These are phyloP conservation scores for Micromussa lordhowensis DNA, from an alignment of 92 coral and sea anemone species.

Conservation along the genomic window DNA sequence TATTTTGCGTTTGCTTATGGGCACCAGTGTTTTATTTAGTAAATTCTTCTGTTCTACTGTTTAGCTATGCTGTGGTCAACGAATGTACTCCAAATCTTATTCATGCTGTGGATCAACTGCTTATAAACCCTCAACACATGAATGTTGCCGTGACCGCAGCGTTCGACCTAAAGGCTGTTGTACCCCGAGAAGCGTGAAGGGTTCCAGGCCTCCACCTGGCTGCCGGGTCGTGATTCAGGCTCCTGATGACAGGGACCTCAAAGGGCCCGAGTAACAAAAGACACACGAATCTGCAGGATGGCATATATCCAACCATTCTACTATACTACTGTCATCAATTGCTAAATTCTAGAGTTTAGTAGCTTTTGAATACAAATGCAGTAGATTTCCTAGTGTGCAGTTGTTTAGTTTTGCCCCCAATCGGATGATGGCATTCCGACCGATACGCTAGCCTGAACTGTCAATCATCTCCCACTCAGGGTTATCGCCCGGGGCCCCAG, in stretches of 20 bases:
- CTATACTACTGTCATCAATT: too few relatives aligned
- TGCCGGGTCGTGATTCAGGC: background rate
- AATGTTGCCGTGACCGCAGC: background rate
- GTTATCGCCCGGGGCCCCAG: too few relatives aligned
- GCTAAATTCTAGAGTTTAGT: too few relatives aligned
- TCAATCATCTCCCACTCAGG: too few relatives aligned
- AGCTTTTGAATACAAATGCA: too few relatives aligned
- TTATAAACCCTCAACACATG: background rate
- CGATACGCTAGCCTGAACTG: too few relatives aligned
- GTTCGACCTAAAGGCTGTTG: background rate
- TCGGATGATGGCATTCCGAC: too few relatives aligned
- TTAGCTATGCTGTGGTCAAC: background rate
- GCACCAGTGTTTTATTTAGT: background rate
- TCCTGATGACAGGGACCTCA: background rate
- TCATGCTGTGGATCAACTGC: background rate
- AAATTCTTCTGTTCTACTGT: background rate
- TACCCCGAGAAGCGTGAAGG: background rate
- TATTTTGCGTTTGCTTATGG: too few relatives aligned
- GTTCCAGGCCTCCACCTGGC: background rate
- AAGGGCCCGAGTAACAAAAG: background rate
- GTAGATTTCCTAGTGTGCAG: too few relatives aligned
- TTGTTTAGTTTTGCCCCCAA: too few relatives aligned
- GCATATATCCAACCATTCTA: too few relatives aligned
- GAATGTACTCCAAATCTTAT: background rate
- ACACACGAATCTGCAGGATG: background rate